These are phyloP conservation scores for Dascillus cervinus DNA, from an alignment of 2,888 invertebrate species.

Conservation along the genomic window DNA sequence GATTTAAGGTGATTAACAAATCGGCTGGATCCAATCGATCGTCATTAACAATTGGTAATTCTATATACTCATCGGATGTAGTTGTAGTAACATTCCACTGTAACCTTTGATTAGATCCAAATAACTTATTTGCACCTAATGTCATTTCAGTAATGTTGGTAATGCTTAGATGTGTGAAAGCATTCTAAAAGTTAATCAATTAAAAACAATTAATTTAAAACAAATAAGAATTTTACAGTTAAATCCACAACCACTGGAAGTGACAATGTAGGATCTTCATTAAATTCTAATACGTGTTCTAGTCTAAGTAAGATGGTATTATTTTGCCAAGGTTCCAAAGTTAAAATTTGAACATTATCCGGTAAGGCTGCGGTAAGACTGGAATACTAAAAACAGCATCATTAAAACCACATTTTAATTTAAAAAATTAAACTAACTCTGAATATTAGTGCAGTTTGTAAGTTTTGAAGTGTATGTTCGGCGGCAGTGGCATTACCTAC, in stretches of 20 bases:
- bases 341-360: conserved; percentile 59
- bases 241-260: conserved; percentile 47
- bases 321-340: conserved; percentile 62
- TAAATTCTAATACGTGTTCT: conserved; percentile 49
- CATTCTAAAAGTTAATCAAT: conserved; percentile 21
- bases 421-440: too few relatives aligned
- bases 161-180: conserved; percentile 23
- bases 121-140: conserved; percentile 19
- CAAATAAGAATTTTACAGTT: conserved; percentile 19
- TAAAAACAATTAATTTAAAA: conserved; percentile 1
- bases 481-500: conserved; percentile 46
- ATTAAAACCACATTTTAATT: too few relatives aligned
- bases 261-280: conserved; percentile 18
- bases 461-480: conserved; percentile 20
- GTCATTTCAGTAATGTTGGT: conserved; percentile 24
- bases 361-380: conserved; percentile 51
- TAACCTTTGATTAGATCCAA: conserved; percentile 8
- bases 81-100: conserved; percentile 10
- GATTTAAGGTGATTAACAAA: conserved; percentile 42
- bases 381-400: too few relatives aligned
- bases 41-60: background rate
- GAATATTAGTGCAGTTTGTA: too few relatives aligned
- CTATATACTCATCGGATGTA: too few relatives aligned
- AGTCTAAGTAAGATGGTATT: conserved; percentile 55
- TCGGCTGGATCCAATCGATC: conserved; percentile 24